Evolutionary conservation across 2,888 invertebrate genomes (phyloP), one percentile per base, ranked within the genome.

Genomic region (Drosophila rubida): DNA sequence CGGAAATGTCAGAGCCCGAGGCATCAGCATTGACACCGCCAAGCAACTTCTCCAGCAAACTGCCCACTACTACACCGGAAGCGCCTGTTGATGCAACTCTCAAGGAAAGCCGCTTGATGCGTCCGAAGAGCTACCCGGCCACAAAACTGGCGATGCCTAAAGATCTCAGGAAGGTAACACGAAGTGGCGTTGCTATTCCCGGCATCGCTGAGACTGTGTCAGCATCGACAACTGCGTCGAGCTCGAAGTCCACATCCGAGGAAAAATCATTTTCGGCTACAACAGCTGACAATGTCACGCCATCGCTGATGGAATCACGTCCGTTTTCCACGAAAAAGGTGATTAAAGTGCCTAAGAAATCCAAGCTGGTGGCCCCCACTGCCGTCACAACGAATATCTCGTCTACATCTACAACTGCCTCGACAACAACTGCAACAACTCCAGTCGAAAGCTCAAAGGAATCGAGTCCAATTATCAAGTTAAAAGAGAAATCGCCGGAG

Each of bases 101-200:
- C 1, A 86, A 89, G 0, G 91, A 91, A 37, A 89, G 89, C 55
- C 85, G 90, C 7, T 88, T 94, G 41, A 90, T 91, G 39, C 92
- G 94, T 37, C 94, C 94, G 5, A 94, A 93, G 80, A 94, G 94
- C 80, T 94, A 94, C 81, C 94, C 94, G 7, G 93, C 91, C 59
- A 83, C 91, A 14, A 92, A 92, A 63, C 51, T 92, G 5, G 76
- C 89, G 2, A 89, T 91, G 13, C 91, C 92, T 9, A 92, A 92
- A 44, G 92, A 92, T n/a, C 44, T 89, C 1, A 88, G 90, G 22
- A 89, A 89, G 39, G 80, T 76, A 0, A 80, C 82, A 0, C 86
- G 82, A 45, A 90, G 88, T 55, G 89, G 90, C 4, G 77, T 76
- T 2, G 81, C 86, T 8, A 85, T 88, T 48, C 64, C 87, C 2